Evolutionary conservation across 2,888 invertebrate species (phyloP), one percentile per base, ranked within the genome.

Genomic region (Callinectes sapidus): DNA sequence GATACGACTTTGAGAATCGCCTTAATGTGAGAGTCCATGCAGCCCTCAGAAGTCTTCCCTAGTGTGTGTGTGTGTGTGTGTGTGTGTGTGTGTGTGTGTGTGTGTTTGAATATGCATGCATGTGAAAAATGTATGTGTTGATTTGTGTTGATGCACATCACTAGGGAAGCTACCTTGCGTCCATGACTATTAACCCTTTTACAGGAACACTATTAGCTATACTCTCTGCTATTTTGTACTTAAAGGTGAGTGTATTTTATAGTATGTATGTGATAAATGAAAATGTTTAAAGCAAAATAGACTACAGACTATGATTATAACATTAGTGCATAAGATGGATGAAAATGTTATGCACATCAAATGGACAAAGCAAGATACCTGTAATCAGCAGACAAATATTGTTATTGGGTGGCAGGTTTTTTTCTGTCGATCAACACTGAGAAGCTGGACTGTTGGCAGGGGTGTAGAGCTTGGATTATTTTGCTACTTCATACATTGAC

Each of bases 1-100:
- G 97, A 95, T 97, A 97, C 95, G 97, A 97, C 95, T 97, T 97
- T 95, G 97, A 97, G 95, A 97, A 96, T 95, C 96, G 97, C 89
- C 96, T 97, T 87, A 96, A 96, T 95, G 97, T 97, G 54, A 96
- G 97, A 94, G 96, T 97, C 89, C 97, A 97, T 95, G 96, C 96
- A 89, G 96, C 97, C 86, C 95, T 97, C 93, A 91, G 89, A 81
- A 93, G 89, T 39, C 35, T 93, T 18, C 86, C 89, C n/a, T 93
- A 93, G 77, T 1, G n/a, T 42, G 89, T 89, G 66, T 89, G 89
- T 89, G 35, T 89, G 89, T 61, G 32, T 35, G 77, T 32, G 48
- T 87, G 48, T 48, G 48, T 87, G 87, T 87, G 87, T 87, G 87
- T 77, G 77, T 77, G 32, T 48, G 23, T 87, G 61, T 89, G 32